Evolutionary conservation across 53 echinoderm and acorn worm genomes (phyloP), one percentile per base, ranked within the genome.

Genomic region (Zoroaster sp.): DNA sequence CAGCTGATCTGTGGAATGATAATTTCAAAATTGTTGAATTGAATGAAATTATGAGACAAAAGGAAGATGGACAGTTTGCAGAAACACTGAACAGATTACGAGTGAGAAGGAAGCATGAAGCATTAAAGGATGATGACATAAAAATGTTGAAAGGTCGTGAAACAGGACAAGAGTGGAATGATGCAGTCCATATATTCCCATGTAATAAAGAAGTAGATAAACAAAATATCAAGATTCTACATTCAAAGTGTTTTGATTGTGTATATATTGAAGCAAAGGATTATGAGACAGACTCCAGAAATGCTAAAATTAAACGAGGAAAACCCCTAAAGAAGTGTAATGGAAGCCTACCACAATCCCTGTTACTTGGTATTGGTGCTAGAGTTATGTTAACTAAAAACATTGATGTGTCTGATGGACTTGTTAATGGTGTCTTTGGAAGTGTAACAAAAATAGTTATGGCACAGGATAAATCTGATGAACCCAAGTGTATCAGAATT

Each of bases 31-130:
- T 55, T 35, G 72, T 88, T 18, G 87, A 93, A 74, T 68, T 95
- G 17, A 77, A 74, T 52, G 37, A 85, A 67, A 83, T 95, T 30
- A 95, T 93, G 93, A 83, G 95, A 74, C 93, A 95, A 83, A 92
- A 91, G 65, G 94, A 95, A 66, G 93, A 93, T 80, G 34, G 31
- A 28, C 23, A 52, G 35, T 91, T 85, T 88, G 93, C 95, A 35
- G 40, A 76, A 51, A 41, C 70, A 23, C 69, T 94, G 32, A 88
- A 94, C 36, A 77, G 88, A 51, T 66, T 91, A 38, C 83, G 91
- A 21, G 39, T 69, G 2, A 76, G 75, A 66, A 21, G 79, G n/a
- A 72, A 59, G n/a, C 35, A 49, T 17, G 78, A 92, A 14, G 14
- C 44, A 39, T 42, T 94, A 35, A 45, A 11, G 73, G 72, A 88